Base-by-base conservation (phyloP, 1,140 invertebrate species). In the Whitmania pigra region DNA sequence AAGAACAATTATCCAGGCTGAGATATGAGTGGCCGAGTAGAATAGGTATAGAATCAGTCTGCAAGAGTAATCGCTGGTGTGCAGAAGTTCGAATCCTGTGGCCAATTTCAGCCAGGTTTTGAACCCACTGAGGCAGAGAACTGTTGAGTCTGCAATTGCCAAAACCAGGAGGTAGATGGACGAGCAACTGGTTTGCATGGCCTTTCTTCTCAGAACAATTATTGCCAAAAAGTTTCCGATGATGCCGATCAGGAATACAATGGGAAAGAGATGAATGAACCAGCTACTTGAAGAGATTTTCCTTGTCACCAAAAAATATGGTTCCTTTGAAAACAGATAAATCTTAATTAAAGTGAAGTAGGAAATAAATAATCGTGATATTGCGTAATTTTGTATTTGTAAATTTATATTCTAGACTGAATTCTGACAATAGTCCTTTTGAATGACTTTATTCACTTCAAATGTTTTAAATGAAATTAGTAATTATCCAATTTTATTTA, bases 71-170 rank as follows among this genome's bases (percentile, higher is more conserved):
- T 43, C 31, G 49, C n/a, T 49, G 25, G 25, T 27, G 71, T 72
- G 71, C 29, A 72, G 57, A 57, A 72, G 31, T 49, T 72, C 71
- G 57, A 67, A 66, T 13, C 66, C 71, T 15, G 40, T 67, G 20
- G 67, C 71, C 25, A 72, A 9, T 25, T 40, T 20, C n/a, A 72
- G 18, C 71, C 71, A 72, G 43, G 60, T 72, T 57, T 72, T 72
- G 20, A 68, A 67, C 9, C 60, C 27, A 53, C 71, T 72, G 3
- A 72, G 40, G 31, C 49, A 72, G 31, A 72, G 53, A 7, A 72
- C 71, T 27, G 31, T 20, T 13, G 49, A 11, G 66, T 72, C 71
- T n/a, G 60, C 49, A 15, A 68, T 11, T 13, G 71, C 71, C 57
- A 72, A 63, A 18, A 49, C 29, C 25, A 63, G 29, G 40, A 72